Evolutionary conservation across 2,113 vertebrate species (phyloP), one percentile per base, ranked within the genome.

Genomic region (Toxotes jaculatrix): DNA sequence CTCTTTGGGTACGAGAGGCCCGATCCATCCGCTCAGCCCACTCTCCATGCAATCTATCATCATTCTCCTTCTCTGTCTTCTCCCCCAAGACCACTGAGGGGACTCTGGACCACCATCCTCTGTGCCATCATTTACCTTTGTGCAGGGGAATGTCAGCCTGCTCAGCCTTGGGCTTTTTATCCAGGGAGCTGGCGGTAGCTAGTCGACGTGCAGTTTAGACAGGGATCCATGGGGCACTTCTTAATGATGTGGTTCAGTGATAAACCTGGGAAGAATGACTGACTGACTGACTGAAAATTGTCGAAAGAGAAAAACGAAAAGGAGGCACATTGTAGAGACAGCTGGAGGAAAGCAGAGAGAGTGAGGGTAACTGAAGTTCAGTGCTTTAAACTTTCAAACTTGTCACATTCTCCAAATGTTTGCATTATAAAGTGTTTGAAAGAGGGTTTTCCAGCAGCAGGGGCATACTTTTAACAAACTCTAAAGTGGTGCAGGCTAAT

Each of bases 1-100:
- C 95, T 96, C 93, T 96, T 92, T 82, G 92, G 93, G 95, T 93
- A 93, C 32, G 62, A 91, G 91, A 91, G 85, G 86, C 86, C 84
- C 70, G 83, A 83, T 89, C 76, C 64, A 47, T 87, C 79, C 67
- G 49, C 84, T 84, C 87, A 88, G 87, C 86, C 79, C 76, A 34
- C 87, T 93, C 89, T 83, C 85, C 45, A 40, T 80, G 86, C 90
- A 91, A 95, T 95, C 91, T 91, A 93, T 95, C 95, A 94, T 94
- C 86, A 91, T 92, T 94, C 89, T 90, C 84, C 82, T 80, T 79
- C 82, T 76, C 82, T 86, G 83, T 89, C 91, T 87, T 76, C 83
- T 84, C 82, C 82, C 88, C 88, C 88, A 85, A 87, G 77, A 88
- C 89, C 85, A 87, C 87, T 76, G 90, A 89, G 82, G 80, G 83